A percentile compares a stretch with the other conserved stretches of the same genome.
Conservation (phyloP, 2,113 vertebrate species). For the Cyprinus carpio region DNA sequence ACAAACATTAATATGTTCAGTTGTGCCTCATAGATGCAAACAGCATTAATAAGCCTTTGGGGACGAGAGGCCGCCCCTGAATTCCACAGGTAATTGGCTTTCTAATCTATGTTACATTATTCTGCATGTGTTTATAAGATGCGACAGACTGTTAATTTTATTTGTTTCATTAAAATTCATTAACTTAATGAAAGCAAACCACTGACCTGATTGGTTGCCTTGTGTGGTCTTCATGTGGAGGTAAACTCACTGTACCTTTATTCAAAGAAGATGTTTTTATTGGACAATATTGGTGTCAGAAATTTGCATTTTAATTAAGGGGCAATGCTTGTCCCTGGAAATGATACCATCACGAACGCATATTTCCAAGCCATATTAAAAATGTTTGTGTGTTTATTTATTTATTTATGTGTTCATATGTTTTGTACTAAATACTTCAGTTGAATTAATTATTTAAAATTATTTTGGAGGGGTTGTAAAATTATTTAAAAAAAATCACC, state of each 20-base stretch:
- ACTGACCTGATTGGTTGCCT: slow-evolving; percentile 16
- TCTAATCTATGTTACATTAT: slow-evolving; percentile 69
- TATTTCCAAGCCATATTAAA: not conserved
- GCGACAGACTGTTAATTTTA: slow-evolving; percentile 27
- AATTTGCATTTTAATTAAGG: not conserved
- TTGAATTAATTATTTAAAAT: not conserved
- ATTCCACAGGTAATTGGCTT: slow-evolving; percentile 60
- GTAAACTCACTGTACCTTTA: not conserved
- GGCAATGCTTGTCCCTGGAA: not conserved
- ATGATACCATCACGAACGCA: not conserved
- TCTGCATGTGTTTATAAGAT: slow-evolving; percentile 31
- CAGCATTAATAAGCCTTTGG: slow-evolving; percentile 57
- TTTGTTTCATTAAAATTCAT: slow-evolving; percentile 31
- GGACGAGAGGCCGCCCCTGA: slow-evolving; percentile 57
- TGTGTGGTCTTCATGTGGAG: not conserved
- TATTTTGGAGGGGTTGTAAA: too few species aligned
- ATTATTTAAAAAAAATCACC: too few species aligned
- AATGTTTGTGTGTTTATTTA: not conserved
- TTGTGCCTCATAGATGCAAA: slow-evolving; percentile 33
- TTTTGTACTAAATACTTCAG: not conserved
- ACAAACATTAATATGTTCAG: not conserved
- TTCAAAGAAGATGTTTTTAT: not conserved
- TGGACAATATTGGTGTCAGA: not conserved
- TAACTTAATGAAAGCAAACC: slow-evolving; percentile 6
- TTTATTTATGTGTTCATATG: not conserved